Percentiles rank a stretch among this genome's conserved stretches.
Conservation (phyloP, 2,797 vertebrate species). For the Periophthalmus magnuspinnatus region DNA sequence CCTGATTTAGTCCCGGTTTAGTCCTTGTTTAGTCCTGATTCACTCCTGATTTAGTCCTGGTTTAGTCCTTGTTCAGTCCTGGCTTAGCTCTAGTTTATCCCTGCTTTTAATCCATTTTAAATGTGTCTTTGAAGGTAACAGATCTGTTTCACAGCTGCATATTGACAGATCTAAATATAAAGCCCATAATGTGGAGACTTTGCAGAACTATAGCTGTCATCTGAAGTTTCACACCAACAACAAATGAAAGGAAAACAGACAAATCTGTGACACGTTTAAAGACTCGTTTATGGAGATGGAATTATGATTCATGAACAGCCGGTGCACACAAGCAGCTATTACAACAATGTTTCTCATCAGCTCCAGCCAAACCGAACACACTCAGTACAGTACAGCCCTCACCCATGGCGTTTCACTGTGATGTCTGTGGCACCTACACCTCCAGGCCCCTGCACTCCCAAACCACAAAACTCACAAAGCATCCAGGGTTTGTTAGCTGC, state of each 20-base stretch:
- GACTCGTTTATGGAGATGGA: not conserved
- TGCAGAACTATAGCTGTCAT: not conserved
- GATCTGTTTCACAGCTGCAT: not conserved
- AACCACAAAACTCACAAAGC: no score
- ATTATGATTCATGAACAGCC: constrained; percentile 1
- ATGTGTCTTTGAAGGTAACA: no score
- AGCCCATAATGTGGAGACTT: not conserved
- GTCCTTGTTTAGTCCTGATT: not conserved
- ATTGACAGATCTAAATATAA: not conserved
- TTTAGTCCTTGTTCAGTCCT: not conserved
- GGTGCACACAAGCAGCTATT: not conserved
- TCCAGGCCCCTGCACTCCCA: no score
- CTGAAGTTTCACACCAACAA: not conserved
- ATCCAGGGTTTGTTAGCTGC: no score
- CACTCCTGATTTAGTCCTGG: not conserved
- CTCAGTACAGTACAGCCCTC: not conserved
- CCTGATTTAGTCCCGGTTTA: not conserved
- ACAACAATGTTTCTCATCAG: not conserved
- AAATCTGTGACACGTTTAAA: not conserved
- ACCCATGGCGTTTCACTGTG: not conserved
- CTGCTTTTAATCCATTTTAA: not conserved
- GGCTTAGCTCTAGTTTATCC: not conserved
- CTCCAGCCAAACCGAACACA: not conserved
- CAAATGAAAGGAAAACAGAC: not conserved
- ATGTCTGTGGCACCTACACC: not conserved